A percentile compares a stretch with the other conserved stretches of the same genome.
Conservation (phyloP, 2,113 vertebrate genomes). For the Myotis davidii region DNA sequence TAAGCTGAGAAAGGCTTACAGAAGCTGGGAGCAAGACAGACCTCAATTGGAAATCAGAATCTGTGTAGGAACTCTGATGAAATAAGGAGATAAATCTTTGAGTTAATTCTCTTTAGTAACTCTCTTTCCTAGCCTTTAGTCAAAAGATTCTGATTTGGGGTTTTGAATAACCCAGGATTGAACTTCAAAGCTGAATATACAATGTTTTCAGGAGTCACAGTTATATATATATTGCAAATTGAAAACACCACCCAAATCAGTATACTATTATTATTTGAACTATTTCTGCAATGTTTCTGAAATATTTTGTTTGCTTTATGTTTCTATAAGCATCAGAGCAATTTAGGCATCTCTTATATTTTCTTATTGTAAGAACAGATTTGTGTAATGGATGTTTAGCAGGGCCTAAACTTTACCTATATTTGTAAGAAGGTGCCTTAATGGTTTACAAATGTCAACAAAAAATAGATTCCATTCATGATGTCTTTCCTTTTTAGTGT, state of each 20-base stretch:
- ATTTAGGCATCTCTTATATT: not conserved
- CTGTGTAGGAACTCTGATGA: not conserved
- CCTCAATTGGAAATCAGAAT: not conserved
- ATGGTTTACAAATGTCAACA: not conserved
- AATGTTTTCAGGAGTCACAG: not conserved
- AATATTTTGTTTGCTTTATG: not conserved
- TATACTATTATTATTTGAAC: not conserved
- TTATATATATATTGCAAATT: not conserved
- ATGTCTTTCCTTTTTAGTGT: not conserved
- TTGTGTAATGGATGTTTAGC: not conserved
- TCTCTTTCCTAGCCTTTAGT: not conserved
- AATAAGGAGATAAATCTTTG: not conserved
- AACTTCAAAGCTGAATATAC: not conserved
- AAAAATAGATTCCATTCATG: not conserved
- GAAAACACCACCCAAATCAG: not conserved
- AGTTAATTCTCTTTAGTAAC: not conserved
- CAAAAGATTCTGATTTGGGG: not conserved
- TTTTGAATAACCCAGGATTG: not conserved
- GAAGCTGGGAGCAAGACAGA: not conserved
- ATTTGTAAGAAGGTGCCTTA: not conserved
- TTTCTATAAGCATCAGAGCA: not conserved
- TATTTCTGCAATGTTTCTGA: not conserved
- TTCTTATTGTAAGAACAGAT: not conserved
- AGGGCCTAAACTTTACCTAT: not conserved
- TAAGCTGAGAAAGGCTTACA: not conserved